phyloP scores from a whole-genome alignment of 23 tunicate species.

The Halocynthia aurantium region DNA sequence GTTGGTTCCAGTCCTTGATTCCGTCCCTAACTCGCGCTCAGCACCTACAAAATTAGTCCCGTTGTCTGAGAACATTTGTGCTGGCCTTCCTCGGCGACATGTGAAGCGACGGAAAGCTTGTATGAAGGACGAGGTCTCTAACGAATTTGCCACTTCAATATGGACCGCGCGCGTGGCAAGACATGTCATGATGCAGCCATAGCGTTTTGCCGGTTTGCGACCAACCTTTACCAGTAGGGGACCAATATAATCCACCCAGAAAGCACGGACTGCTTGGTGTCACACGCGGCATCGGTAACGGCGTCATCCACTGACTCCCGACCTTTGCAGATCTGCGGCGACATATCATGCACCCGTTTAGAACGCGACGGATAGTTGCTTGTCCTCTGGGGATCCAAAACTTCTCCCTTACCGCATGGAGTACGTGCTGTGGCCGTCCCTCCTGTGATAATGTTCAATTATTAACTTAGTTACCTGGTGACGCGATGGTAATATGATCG shows the following conservation, averaged over 20 bases:
- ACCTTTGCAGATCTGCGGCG: not conserved
- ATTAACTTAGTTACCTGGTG: no score
- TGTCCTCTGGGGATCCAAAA: constrained; percentile 18
- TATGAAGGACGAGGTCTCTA: constrained; percentile 35
- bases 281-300: constrained; percentile 18
- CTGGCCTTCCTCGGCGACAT: constrained; percentile 27
- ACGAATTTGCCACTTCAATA: constrained; percentile 17
- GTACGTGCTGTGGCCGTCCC: not conserved
- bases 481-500: constrained; percentile 10
- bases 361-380: not conserved
- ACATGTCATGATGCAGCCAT: constrained; percentile 30
- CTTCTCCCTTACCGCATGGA: constrained; percentile 3
- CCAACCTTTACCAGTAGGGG: no score
- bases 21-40: constrained; percentile 28
- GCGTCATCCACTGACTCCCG: constrained; percentile 27
- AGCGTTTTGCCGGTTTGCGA: constrained; percentile 31
- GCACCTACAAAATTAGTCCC: constrained; percentile 50
- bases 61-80: constrained; percentile 22
- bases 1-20: constrained; percentile 16
- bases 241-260: no score
- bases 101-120: constrained; percentile 38
- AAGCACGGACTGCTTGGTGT: constrained; percentile 19
- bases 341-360: not conserved
- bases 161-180: constrained; percentile 32
- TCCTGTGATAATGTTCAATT: no score